phyloP scores from a whole-genome alignment of 1,140 invertebrate genomes.

The Procambarus clarkii region DNA sequence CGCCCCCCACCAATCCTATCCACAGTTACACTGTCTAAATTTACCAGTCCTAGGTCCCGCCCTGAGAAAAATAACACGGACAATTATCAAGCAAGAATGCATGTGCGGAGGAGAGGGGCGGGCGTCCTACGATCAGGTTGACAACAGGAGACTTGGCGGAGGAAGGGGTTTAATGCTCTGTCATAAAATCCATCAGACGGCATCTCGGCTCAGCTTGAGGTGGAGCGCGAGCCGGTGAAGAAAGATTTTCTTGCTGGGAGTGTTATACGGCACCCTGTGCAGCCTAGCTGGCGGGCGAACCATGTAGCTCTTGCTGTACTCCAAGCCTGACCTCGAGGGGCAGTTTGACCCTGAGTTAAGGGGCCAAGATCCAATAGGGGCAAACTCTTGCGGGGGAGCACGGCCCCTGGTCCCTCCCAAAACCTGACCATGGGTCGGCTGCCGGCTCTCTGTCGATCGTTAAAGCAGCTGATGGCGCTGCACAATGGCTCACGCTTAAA shows the following conservation, averaged over 20 bases:
- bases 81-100: no score
- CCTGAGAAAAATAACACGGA: no score
- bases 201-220: conserved; percentile 52
- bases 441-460: conserved; percentile 69
- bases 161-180: conserved; percentile 50
- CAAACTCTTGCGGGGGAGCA: conserved; percentile 56
- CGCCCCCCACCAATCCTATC: no score
- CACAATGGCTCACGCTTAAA: conserved; percentile 69
- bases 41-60: no score
- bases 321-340: conserved; percentile 65
- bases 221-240: conserved; percentile 23
- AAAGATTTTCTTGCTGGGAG: conserved; percentile 39
- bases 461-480: conserved; percentile 69
- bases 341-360: conserved; percentile 68
- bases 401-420: conserved; percentile 61
- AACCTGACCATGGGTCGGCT: conserved; percentile 67
- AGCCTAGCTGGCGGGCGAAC: neutral
- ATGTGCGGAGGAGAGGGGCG: neutral
- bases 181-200: conserved; percentile 67
- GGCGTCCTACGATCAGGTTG: conserved; percentile 52
- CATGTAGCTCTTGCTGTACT: conserved; percentile 53
- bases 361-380: conserved; percentile 63
- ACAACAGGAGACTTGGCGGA: conserved; percentile 44
- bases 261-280: neutral
- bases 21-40: no score